Conservation (phyloP, 1,140 invertebrate genomes). For the Orchesella cincta region DNA sequence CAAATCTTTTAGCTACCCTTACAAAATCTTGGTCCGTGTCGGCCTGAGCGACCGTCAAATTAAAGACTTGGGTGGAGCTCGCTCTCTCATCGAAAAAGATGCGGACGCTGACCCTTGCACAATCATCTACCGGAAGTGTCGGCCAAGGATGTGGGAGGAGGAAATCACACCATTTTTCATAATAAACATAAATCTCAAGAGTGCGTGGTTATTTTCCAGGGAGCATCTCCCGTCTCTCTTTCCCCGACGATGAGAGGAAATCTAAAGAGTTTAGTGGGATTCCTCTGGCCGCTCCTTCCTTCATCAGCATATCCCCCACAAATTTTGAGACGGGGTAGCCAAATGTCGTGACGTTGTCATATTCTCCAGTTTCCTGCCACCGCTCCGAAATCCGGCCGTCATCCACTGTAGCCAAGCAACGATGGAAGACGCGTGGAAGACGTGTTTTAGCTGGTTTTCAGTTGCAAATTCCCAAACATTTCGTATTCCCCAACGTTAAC, state of each 20-base stretch:
- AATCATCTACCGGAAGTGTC: background rate
- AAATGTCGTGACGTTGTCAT: background rate
- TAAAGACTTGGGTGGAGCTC: background rate
- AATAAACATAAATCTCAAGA: background rate
- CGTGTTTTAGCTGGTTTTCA: background rate
- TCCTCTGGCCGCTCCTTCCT: background rate
- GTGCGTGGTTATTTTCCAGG: background rate
- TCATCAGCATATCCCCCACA: constrained; percentile 17
- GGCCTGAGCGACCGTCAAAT: background rate
- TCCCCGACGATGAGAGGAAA: constrained; percentile 2
- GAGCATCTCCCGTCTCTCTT: background rate
- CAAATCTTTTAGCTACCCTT: background rate
- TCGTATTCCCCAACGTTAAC: constrained; percentile 32
- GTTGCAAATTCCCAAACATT: constrained; percentile 34
- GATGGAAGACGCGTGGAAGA: background rate
- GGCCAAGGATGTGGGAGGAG: background rate
- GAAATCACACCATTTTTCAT: constrained; percentile 10
- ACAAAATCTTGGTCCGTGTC: background rate
- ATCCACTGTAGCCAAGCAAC: background rate
- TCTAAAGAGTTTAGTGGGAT: background rate
- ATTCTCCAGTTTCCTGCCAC: background rate
- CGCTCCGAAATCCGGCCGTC: background rate
- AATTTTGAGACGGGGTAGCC: constrained; percentile 9
- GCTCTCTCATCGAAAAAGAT: constrained; percentile 15
- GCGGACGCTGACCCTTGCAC: background rate